Percentiles rank a stretch among this genome's conserved stretches.
These are phyloP conservation scores for Quadroppia sp. DNA, from an alignment of 2,888 invertebrate species.

Conservation along the genomic window DNA sequence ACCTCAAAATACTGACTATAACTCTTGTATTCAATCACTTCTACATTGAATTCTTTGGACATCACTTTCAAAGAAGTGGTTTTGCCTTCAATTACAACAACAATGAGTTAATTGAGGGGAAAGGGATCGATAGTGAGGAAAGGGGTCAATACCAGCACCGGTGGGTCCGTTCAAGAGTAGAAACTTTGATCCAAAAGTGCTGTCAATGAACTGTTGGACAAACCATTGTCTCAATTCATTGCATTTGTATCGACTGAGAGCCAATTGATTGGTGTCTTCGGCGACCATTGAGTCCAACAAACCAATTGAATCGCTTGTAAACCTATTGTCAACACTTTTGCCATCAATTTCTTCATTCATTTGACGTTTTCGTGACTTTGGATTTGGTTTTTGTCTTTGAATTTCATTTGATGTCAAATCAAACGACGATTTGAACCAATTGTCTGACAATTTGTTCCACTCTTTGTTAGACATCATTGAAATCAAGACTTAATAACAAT, in stretches of 20 bases:
- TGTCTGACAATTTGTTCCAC: not conserved
- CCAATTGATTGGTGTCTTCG: constrained; percentile 14
- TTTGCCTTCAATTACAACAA: constrained; percentile 14
- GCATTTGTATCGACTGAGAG: constrained; percentile 19
- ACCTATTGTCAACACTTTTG: not conserved
- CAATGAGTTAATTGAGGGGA: not conserved
- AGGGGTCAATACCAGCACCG: not conserved
- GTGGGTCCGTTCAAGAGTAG: constrained; percentile 31
- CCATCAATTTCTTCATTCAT: not conserved
- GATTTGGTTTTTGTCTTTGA: not conserved
- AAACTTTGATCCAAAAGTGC: not conserved
- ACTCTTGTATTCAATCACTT: constrained; percentile 26
- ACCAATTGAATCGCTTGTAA: not conserved
- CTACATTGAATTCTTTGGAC: constrained; percentile 27
- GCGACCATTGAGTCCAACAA: constrained; percentile 8
- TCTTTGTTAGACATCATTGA: not conserved
- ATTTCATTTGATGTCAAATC: not conserved
- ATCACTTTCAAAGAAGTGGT: constrained; percentile 31
- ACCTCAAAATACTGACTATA: not conserved
- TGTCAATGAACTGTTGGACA: not conserved
- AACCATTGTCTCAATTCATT: constrained; percentile 30
- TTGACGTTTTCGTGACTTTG: not conserved
- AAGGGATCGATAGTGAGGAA: not conserved
- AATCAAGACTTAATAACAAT: not conserved
- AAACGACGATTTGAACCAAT: constrained; percentile 17